Evolutionary conservation across 2,113 vertebrate species (phyloP).

Genomic region (Raja brachyura): DNA sequence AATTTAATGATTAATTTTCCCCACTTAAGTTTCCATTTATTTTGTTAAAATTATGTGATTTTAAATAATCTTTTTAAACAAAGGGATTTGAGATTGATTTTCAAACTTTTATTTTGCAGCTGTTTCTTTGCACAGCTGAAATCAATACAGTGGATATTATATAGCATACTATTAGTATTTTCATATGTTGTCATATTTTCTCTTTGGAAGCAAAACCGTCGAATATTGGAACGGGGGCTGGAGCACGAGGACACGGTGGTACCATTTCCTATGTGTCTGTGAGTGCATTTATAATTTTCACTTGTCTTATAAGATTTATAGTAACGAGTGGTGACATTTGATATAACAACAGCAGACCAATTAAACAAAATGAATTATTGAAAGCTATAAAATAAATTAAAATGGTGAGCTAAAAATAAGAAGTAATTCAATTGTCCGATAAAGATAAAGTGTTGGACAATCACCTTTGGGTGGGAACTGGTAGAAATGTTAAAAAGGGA

Average conservation of each 20-base stretch:
- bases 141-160: background rate
- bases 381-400: background rate
- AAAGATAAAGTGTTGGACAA: background rate
- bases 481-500: background rate
- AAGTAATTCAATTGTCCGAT: background rate
- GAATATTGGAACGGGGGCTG: background rate
- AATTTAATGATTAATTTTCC: background rate
- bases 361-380: background rate
- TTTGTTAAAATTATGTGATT: background rate
- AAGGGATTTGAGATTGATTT: background rate
- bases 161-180: background rate
- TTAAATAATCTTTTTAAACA: background rate
- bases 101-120: background rate
- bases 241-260: constrained; percentile 1
- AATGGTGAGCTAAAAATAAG: background rate
- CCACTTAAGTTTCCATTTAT: too few relatives aligned
- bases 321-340: background rate
- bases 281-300: background rate
- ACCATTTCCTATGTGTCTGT: background rate
- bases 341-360: background rate
- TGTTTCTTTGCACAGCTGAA: background rate
- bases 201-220: constrained; percentile 17
- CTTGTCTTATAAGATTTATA: background rate
- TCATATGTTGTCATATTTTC: background rate
- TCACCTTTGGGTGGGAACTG: background rate